phyloP scores from a whole-genome alignment of 2,113 vertebrate species.

The Epinephelus cyanopodus region DNA sequence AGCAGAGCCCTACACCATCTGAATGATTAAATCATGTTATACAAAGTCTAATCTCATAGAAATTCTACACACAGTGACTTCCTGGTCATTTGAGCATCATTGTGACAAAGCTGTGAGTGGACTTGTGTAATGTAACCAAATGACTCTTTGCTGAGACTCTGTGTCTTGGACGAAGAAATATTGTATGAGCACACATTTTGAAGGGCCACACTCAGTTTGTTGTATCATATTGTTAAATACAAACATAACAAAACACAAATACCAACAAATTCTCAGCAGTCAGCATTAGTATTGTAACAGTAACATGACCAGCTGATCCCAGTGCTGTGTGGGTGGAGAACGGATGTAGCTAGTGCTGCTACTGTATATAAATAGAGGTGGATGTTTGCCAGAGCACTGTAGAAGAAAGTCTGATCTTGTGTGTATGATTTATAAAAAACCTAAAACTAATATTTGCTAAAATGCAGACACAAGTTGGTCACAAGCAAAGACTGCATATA shows the following conservation, averaged over 20 bases:
- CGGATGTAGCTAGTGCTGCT: background rate
- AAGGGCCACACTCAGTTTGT: background rate
- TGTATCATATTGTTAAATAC: background rate
- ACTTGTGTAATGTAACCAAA: background rate
- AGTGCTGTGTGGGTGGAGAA: background rate
- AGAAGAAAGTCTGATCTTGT: background rate
- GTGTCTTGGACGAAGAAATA: background rate
- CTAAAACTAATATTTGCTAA: background rate
- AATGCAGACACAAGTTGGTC: background rate
- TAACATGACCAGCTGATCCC: background rate
- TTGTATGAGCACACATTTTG: background rate
- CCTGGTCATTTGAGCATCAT: background rate
- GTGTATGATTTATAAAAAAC: background rate
- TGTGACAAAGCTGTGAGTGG: background rate
- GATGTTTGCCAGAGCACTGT: too few relatives aligned
- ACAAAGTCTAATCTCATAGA: background rate
- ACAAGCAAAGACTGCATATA: background rate
- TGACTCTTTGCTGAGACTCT: background rate
- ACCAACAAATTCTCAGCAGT: background rate
- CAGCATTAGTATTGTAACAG: background rate
- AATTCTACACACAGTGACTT: background rate
- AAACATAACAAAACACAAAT: background rate
- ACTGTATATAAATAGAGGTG: background rate
- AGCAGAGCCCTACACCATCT: background rate
- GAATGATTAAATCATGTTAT: background rate